These are phyloP conservation scores for Ceyx cyanopectus DNA, from an alignment of 2,113 vertebrate genomes.

Conservation along the genomic window DNA sequence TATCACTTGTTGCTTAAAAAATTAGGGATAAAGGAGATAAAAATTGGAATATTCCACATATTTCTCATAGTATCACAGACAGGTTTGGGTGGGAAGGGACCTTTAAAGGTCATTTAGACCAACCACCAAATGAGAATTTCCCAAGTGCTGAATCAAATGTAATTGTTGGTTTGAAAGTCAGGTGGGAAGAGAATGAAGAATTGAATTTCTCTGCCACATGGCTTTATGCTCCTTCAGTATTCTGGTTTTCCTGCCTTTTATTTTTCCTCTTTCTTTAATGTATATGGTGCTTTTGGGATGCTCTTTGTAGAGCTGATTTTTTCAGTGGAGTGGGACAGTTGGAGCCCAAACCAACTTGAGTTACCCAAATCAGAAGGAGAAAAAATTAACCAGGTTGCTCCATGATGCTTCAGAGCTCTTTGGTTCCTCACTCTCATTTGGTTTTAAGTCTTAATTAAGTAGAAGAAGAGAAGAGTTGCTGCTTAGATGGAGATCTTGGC, in stretches of 20 bases:
- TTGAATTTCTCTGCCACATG: not conserved
- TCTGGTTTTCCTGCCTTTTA: slow-evolving; percentile 14
- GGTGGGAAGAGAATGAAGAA: not conserved
- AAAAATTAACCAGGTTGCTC: not conserved
- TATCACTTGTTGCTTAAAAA: not conserved
- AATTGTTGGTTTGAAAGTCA: not conserved
- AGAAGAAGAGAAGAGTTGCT: not conserved
- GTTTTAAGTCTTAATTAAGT: not conserved
- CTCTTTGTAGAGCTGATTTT: not conserved
- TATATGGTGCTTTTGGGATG: not conserved
- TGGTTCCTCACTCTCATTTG: not conserved
- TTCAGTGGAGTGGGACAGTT: not conserved
- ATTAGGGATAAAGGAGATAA: no score
- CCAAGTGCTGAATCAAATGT: not conserved
- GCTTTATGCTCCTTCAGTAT: not conserved
- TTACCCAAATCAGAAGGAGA: not conserved
- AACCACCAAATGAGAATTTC: not conserved
- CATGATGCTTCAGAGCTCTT: not conserved
- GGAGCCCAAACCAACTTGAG: not conserved
- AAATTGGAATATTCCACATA: no score
- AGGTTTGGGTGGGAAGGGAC: no score
- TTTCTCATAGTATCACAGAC: no score
- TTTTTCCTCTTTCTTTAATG: not conserved
- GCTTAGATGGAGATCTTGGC: not conserved
- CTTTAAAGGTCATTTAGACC: no score